Evolutionary conservation across 2,888 invertebrate species (phyloP).

Genomic region (Mythimna lalbum): DNA sequence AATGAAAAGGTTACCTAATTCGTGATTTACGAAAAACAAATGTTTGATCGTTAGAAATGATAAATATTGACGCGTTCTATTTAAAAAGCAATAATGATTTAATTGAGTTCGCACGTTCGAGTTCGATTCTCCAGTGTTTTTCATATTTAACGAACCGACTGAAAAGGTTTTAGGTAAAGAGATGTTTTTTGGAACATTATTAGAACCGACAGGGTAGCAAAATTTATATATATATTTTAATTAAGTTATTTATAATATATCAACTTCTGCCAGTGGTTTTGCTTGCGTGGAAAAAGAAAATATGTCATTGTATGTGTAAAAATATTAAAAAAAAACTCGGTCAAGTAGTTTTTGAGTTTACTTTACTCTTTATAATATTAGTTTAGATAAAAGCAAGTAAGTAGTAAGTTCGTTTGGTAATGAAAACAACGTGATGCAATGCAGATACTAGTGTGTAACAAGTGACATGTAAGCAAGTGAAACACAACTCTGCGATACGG

Average conservation of each 20-base stretch:
- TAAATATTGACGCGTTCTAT: conserved; percentile 58
- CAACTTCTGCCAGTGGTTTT: no score
- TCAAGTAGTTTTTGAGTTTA: no score
- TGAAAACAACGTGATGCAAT: conserved; percentile 29
- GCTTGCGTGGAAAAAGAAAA: no score
- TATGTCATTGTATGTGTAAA: no score
- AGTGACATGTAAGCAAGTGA: conserved; percentile 35
- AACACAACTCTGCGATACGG: conserved; percentile 50
- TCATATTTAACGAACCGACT: conserved; percentile 42
- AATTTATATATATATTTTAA: no score
- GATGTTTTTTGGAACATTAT: conserved; percentile 31
- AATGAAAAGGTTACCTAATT: conserved; percentile 34
- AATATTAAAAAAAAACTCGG: no score
- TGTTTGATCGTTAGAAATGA: conserved; percentile 42
- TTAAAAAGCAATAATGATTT: conserved; percentile 53
- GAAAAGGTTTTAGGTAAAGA: conserved; percentile 31
- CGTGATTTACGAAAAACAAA: conserved; percentile 32
- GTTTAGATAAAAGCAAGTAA: no score
- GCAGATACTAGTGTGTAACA: not conserved
- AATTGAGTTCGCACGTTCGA: conserved; percentile 29
- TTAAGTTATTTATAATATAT: no score
- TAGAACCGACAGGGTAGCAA: conserved; percentile 3
- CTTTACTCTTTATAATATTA: no score
- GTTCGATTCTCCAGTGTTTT: conserved; percentile 26
- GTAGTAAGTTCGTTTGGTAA: conserved; percentile 5